These are phyloP conservation scores for Ctenomys sociabilis DNA, from an alignment of 2,113 vertebrate species.

Conservation along the genomic window DNA sequence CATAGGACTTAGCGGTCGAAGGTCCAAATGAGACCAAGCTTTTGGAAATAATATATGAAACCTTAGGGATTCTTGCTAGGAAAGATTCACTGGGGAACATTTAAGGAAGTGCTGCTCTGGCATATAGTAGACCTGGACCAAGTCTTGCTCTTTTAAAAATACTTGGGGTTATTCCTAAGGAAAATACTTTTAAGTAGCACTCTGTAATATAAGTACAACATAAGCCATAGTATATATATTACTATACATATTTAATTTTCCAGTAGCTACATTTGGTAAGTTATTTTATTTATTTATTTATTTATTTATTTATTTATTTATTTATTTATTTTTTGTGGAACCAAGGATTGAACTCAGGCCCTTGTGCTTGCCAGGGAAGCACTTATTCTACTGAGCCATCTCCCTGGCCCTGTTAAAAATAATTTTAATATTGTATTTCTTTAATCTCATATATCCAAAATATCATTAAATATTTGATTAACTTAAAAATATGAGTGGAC, in stretches of 20 bases:
- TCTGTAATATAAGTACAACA: not conserved
- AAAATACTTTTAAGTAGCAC: not conserved
- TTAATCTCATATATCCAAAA: not conserved
- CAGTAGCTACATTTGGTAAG: not conserved
- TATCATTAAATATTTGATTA: slow-evolving; percentile 18
- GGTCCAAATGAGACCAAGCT: not conserved
- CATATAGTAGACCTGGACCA: not conserved
- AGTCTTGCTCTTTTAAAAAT: not conserved
- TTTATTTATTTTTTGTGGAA: too few species aligned
- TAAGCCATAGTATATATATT: not conserved
- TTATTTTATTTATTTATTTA: too few species aligned
- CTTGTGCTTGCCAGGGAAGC: too few species aligned
- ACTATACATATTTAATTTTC: not conserved
- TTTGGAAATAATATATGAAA: not conserved
- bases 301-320: too few species aligned
- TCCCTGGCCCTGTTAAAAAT: too few species aligned
- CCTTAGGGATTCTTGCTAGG: not conserved
- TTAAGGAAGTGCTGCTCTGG: not conserved
- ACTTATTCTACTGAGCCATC: too few species aligned
- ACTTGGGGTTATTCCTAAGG: not conserved
- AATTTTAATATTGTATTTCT: not conserved
- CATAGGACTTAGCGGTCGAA: not conserved
- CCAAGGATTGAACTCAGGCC: too few species aligned
- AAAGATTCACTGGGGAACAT: not conserved
- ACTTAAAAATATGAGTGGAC: not conserved